Evolutionary conservation across 2,113 vertebrate genomes (phyloP).

Genomic region (Polypterus bichir): DNA sequence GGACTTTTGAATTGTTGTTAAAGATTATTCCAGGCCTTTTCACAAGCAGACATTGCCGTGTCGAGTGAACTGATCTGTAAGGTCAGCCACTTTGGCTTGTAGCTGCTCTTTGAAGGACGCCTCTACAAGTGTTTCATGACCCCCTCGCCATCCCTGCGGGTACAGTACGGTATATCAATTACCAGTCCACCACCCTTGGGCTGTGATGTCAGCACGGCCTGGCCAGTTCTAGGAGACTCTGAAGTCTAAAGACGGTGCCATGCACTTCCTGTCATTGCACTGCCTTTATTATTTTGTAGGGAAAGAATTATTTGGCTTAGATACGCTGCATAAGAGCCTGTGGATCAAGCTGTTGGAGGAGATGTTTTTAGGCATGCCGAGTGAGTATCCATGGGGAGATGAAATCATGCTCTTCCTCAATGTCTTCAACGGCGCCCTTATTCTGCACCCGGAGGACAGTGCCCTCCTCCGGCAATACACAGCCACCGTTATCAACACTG

Average conservation of each 20-base stretch:
- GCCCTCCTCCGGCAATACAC: slow-evolving; percentile 86
- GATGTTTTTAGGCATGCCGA: slow-evolving; percentile 98
- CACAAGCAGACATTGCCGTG: no score
- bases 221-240: no score
- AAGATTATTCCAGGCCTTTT: no score
- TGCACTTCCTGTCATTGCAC: neutral
- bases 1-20: no score
- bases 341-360: slow-evolving; percentile 98
- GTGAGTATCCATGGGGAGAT: slow-evolving; percentile 94
- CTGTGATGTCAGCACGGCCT: neutral
- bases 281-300: slow-evolving; percentile 37
- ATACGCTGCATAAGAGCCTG: slow-evolving; percentile 92
- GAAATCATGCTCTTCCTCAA: slow-evolving; percentile 98
- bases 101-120: no score
- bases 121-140: no score
- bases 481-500: slow-evolving; percentile 91
- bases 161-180: no score
- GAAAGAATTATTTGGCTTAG: slow-evolving; percentile 90
- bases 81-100: no score
- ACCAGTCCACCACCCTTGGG: no score
- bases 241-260: no score
- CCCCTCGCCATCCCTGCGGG: no score
- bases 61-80: no score
- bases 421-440: slow-evolving; percentile 87
- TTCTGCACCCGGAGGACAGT: slow-evolving; percentile 92